Evolutionary conservation across 2,797 vertebrate species (phyloP).

Genomic region (Cygnus olor): DNA sequence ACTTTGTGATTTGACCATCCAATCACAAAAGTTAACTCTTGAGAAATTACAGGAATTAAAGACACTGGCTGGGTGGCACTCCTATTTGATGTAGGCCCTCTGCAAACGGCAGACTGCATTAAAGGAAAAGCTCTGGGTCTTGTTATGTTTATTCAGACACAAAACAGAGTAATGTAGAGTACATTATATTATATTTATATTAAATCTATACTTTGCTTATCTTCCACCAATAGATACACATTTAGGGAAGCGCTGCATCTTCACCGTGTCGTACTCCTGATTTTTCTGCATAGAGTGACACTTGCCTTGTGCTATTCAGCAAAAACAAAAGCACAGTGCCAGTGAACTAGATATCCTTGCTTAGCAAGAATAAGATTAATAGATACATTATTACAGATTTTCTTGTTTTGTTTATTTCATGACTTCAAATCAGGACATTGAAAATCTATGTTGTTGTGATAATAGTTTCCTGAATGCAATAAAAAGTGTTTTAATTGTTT

Average conservation of each 20-base stretch:
- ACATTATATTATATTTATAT: no score
- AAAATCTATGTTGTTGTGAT: constrained; percentile 46
- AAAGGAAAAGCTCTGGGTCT: no score
- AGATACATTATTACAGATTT: background rate
- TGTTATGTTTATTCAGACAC: no score
- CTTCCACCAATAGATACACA: accelerated
- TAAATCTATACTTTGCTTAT: background rate
- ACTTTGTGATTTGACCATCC: background rate
- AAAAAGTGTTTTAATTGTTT: constrained; percentile 63
- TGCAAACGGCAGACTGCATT: background rate
- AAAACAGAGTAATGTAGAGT: no score
- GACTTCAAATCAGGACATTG: constrained; percentile 7
- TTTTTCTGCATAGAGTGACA: background rate
- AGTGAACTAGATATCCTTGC: background rate
- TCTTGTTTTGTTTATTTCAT: constrained; percentile 27
- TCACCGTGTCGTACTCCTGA: accelerated
- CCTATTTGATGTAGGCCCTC: background rate
- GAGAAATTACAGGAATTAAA: background rate
- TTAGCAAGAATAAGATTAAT: background rate
- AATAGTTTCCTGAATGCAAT: constrained; percentile 57
- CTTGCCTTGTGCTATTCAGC: background rate
- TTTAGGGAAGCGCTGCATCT: background rate
- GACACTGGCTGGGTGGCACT: background rate
- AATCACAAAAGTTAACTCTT: background rate
- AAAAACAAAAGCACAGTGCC: background rate